Conservation (phyloP, 1,140 invertebrate genomes). For the Neoseiulus cucumeris region DNA sequence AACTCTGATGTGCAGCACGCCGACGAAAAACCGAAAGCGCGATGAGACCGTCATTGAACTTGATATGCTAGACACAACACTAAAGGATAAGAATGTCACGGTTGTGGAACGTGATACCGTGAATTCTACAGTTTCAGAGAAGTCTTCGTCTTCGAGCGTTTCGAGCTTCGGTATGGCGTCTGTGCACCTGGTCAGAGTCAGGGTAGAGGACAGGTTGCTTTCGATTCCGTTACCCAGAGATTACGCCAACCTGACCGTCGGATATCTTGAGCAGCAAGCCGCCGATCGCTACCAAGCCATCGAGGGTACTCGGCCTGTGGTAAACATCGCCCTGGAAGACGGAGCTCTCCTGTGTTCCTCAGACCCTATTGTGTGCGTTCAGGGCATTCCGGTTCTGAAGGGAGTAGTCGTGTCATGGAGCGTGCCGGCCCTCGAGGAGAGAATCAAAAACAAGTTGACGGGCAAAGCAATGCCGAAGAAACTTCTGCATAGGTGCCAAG, state of each 20-base stretch:
- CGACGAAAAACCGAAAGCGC: background rate
- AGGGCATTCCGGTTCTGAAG: slow-evolving; percentile 6
- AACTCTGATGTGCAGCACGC: background rate
- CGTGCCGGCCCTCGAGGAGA: background rate
- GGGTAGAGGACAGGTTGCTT: background rate
- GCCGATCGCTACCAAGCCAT: background rate
- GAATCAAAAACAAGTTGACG: background rate
- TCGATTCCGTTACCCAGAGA: background rate
- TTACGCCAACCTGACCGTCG: background rate
- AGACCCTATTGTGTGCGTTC: background rate
- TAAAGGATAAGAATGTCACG: background rate
- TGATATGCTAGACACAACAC: background rate
- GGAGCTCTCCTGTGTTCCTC: background rate
- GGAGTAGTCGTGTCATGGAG: background rate
- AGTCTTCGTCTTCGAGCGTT: background rate
- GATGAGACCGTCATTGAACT: background rate
- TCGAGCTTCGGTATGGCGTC: background rate
- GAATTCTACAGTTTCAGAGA: no score
- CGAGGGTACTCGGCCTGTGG: background rate
- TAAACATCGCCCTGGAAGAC: background rate
- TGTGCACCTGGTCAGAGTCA: background rate
- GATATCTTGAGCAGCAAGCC: background rate
- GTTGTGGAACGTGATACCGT: background rate
- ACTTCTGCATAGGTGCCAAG: background rate
- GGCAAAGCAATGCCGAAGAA: background rate